Evolutionary conservation across 2,888 invertebrate genomes (phyloP), one percentile per base, ranked within the genome.

Genomic region (Kryphioiulus occultus): DNA sequence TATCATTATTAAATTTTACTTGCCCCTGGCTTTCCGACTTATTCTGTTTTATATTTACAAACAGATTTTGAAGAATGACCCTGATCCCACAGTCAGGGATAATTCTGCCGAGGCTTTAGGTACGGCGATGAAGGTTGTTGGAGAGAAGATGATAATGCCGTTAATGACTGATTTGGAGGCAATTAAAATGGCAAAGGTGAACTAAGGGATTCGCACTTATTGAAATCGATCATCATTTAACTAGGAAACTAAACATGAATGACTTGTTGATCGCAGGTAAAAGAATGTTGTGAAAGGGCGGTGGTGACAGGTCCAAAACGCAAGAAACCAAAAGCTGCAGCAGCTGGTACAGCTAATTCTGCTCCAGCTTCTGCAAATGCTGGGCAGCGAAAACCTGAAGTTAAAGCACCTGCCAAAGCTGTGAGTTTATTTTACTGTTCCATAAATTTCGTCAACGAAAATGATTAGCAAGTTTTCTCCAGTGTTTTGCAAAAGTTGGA

Each of bases 71-170:
- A 90, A 91, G 17, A 92, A 91, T 89, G 93, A 94, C 92, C 91
- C 93, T 93, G 98, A 99, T 93, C 97, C 97, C 0, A 94, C 94
- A 0, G 99, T 99, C 0, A 94, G 99, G 90, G 99, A 99, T 91
- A 95, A 96, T 88, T 95, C 98, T 0, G 97, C 97, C 0, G 96
- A 97, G 91, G 98, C 99, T 0, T 92, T 99, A 22, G 99, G 99
- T 15, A 98, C 98, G 0, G 95, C 97, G 0, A 95, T 98, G 93
- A 98, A 98, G 92, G 94, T 98, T 5, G 96, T 99, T 17, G 96
- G 98, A 0, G 99, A 99, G 91, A 98, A 98, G 92, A 94, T 95
- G 68, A 95, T 99, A 88, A 94, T 94, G 85, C 96, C 97, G 0
- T 96, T 97, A 91, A 93, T 99, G 32, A 94, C 95, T 0, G 99